phyloP scores from a whole-genome alignment of 2,797 vertebrate species.

The Megalops cyprinoides region DNA sequence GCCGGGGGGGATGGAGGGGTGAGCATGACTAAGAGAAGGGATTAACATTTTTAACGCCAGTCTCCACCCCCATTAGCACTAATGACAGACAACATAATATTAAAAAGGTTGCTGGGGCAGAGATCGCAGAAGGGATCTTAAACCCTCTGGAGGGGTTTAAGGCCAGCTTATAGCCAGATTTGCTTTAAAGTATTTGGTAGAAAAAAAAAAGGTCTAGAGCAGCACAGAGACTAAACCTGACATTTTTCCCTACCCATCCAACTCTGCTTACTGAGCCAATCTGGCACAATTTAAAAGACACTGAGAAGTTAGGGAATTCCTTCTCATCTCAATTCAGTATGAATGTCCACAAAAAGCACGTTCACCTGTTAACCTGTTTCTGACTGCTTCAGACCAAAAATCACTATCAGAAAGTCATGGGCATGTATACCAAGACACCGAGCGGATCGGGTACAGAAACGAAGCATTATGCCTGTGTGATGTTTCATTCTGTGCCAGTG shows the following conservation, averaged over 20 bases:
- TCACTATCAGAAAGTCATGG: background rate
- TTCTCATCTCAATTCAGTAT: background rate
- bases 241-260: background rate
- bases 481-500: background rate
- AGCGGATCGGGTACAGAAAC: too few species aligned
- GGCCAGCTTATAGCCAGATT: slow-evolving; percentile 42
- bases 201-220: slow-evolving; percentile 22
- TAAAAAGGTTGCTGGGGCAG: slow-evolving; percentile 54
- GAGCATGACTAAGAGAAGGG: slow-evolving; percentile 44
- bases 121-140: slow-evolving; percentile 63
- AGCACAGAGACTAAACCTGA: background rate
- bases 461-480: background rate
- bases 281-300: background rate
- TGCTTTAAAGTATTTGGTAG: slow-evolving; percentile 28
- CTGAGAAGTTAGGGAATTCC: background rate
- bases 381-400: too few species aligned
- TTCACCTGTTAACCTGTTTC: too few species aligned
- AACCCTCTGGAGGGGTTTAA: slow-evolving; percentile 39
- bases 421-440: background rate
- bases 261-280: background rate
- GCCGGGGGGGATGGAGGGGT: slow-evolving; percentile 3
- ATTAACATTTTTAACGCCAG: slow-evolving; percentile 63
- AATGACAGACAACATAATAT: slow-evolving; percentile 58
- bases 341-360: background rate
- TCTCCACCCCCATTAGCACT: slow-evolving; percentile 57